Evolutionary conservation across 2,797 vertebrate genomes (phyloP).

Genomic region (Emydoidea blandingii): DNA sequence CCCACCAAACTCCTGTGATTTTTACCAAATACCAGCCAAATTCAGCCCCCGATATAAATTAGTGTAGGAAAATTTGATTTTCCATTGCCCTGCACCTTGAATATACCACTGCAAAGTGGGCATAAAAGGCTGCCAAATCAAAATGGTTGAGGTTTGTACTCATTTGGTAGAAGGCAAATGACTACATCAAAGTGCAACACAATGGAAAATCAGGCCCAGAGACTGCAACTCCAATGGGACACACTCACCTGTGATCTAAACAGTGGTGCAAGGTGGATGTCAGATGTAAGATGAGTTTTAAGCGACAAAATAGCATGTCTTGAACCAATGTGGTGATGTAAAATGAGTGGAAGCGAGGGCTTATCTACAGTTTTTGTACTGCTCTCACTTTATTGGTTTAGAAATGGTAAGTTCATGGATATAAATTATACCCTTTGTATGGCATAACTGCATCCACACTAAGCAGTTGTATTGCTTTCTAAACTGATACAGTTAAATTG

Average conservation of each 20-base stretch:
- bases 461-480: neutral
- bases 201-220: neutral
- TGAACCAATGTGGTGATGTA: conserved; percentile 36
- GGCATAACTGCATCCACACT: no score
- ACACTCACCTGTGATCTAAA: conserved; percentile 47
- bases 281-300: neutral
- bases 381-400: accelerated
- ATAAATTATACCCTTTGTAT: neutral
- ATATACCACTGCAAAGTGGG: accelerated
- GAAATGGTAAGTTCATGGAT: neutral
- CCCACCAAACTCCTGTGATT: accelerated
- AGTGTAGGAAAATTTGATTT: accelerated
- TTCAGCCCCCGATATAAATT: accelerated
- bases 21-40: neutral
- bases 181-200: neutral
- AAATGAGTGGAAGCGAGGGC: conserved; percentile 28
- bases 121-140: neutral
- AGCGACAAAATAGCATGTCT: conserved; percentile 22
- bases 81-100: accelerated
- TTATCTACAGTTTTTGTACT: neutral
- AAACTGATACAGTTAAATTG: neutral
- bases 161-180: neutral
- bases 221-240: neutral
- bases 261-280: conserved; percentile 32
- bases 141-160: neutral